Percentiles rank a stretch among this genome's conserved stretches.
Conservation (phyloP, 2,888 invertebrate species). For the Nomada lathburiana region DNA sequence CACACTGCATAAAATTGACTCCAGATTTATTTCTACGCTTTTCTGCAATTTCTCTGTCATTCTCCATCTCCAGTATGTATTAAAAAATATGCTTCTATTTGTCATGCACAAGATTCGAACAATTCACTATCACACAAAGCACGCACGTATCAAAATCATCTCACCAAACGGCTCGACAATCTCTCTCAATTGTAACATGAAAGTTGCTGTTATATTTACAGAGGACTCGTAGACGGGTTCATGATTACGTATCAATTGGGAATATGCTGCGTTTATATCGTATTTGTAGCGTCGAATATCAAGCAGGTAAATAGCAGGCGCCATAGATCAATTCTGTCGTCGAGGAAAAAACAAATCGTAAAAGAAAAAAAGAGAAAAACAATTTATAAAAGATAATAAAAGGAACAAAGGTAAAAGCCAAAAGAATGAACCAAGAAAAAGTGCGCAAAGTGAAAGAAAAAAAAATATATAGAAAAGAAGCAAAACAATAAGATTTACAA, state of each 20-base stretch:
- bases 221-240: conserved; percentile 88
- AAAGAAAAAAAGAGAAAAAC: not conserved
- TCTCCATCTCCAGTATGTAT: too few relatives aligned
- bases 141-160: conserved; percentile 31
- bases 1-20: too few relatives aligned
- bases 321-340: conserved; percentile 17
- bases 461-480: not conserved
- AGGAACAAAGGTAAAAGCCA: not conserved
- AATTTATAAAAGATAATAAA: not conserved
- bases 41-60: too few relatives aligned
- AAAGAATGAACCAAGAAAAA: not conserved
- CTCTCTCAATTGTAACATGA: conserved; percentile 51
- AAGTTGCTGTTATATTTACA: conserved; percentile 80
- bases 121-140: conserved; percentile 33
- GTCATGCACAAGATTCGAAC: not conserved
- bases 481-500: not conserved
- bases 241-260: conserved; percentile 94
- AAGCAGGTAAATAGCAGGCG: conserved; percentile 85
- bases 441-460: not conserved
- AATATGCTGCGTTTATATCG: conserved; percentile 94
- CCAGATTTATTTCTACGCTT: too few relatives aligned
- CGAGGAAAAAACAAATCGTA: not conserved
- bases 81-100: too few relatives aligned
- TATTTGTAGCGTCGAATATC: conserved; percentile 91
- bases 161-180: conserved; percentile 33